Percentiles rank a stretch among this genome's conserved stretches.
Evolutionary conservation across 2,113 vertebrate genomes (phyloP).

Genomic region (Dendrocopos noguchii): DNA sequence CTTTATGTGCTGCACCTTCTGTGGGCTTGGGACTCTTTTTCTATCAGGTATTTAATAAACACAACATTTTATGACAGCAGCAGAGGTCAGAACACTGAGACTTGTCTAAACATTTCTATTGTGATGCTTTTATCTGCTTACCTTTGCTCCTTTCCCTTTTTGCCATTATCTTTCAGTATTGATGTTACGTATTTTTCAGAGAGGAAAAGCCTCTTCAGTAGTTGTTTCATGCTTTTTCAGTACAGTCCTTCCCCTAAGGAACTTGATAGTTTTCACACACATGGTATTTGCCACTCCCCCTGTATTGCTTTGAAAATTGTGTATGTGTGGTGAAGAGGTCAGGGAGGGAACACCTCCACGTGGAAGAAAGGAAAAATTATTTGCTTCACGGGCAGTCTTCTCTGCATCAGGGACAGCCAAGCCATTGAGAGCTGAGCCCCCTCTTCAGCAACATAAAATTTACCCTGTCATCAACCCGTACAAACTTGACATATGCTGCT

Average conservation of each 20-base stretch:
- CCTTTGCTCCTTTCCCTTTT: neutral
- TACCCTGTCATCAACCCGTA: conserved; percentile 13
- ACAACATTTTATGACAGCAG: neutral
- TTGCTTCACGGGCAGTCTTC: neutral
- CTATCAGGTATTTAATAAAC: neutral
- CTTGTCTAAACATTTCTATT: neutral
- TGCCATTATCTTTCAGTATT: neutral
- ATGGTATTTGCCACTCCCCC: neutral
- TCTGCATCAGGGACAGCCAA: neutral
- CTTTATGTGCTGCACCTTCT: neutral
- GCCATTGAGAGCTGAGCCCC: neutral
- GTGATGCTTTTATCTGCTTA: neutral
- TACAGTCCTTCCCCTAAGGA: neutral
- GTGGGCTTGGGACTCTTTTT: neutral
- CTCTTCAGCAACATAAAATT: neutral
- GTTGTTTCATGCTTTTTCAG: neutral
- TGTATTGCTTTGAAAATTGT: neutral
- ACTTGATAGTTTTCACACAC: neutral
- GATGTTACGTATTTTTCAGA: neutral
- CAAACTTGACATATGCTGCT: neutral
- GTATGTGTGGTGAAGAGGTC: neutral
- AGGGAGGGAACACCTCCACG: neutral
- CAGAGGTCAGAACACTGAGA: neutral
- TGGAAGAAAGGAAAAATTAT: neutral
- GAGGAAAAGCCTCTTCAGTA: neutral